Evolutionary conservation across 2,888 invertebrate genomes (phyloP), one percentile per base, ranked within the genome.

Genomic region (Timema podura): DNA sequence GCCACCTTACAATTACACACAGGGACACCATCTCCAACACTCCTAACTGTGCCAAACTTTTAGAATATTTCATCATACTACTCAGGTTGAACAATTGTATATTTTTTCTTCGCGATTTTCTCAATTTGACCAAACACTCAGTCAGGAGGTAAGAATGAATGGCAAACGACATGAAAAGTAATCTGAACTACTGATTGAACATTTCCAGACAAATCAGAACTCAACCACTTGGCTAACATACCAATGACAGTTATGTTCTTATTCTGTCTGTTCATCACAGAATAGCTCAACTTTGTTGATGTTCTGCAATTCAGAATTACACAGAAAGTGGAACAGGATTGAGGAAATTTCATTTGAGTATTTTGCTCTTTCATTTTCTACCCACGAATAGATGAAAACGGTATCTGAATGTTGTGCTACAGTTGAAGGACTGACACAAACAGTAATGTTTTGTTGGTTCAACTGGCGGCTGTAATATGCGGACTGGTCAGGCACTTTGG

Each of bases 121-220:
- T 54, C 54, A 15, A 54, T 54, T 13, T 10, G 54, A 10, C 54
- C 10, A 10, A 54, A 54, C 54, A 54, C 54, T 54, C 54, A 16
- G 54, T 54, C 54, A 6, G 10, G 54, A 10, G 54, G 54, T 54
- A 54, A 16, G 54, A 54, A 54, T 16, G 11, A 54, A 16, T 54
- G 5, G 54, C 54, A 13, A 16, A 54, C 54, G n/a, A 54, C 54
- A 54, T 54, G 54, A 54, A 54, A 54, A 54, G 54, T 54, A 54
- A 54, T 54, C n/a, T 10, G 54, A 54, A n/a, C n/a, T n/a, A 54
- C 54, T 7, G 11, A 54, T 54, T 54, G n/a, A 6, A 54, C 11
- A 10, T 54, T 54, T 54, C 16, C 54, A 54, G 6, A 54, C 16
- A 7, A 6, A 10, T 54, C 54, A 54, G 54, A 54, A 54, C 54